Base-by-base conservation (phyloP, 2,888 invertebrate species). In the Drosophila kambysellisi region DNA sequence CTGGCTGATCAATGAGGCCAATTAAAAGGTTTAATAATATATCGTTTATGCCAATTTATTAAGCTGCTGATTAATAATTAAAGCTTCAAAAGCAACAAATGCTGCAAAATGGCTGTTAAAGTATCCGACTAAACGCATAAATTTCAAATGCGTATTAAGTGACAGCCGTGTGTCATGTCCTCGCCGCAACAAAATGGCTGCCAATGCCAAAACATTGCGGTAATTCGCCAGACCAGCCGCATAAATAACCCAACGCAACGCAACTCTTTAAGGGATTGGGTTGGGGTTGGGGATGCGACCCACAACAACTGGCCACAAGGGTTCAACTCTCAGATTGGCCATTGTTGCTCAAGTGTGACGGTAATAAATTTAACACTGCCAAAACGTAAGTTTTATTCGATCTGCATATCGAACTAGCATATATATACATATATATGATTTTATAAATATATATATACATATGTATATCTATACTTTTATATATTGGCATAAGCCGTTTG, bases 121-220 rank as follows among this genome's bases (percentile, higher is more conserved):
- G 59, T 60, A 20, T 39, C 39, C 37, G 43, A 46, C 20, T 33
- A 61, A 58, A 33, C 41, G 58, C 67, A 70, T 71, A 62, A 67
- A 76, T 79, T 67, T 67, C 5, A 57, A 67, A 62, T 68, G 43
- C 62, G 48, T 32, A 57, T 73, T 64, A 74, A 70, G 70, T 89
- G 85, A 89, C 89, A 82, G 80, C 67, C 88, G 63, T 53, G 74
- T 89, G 85, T 84, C 89, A 89, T 68, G 50, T 66, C 35, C 77
- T 73, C 78, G 80, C 84, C 84, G 65, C 89, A 85, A 87, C 80
- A 82, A 85, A 85, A 87, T 87, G 84, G 84, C 89, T 81, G 76
- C 79, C 79, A 76, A 73, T 79, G 79, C 89, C 89, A 83, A 87
- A 85, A 82, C 80, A 87, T 73, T 89, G 84, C 74, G 84, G 84